Conservation (phyloP, 2,113 vertebrate genomes). For the Sebastes schlegelii region DNA sequence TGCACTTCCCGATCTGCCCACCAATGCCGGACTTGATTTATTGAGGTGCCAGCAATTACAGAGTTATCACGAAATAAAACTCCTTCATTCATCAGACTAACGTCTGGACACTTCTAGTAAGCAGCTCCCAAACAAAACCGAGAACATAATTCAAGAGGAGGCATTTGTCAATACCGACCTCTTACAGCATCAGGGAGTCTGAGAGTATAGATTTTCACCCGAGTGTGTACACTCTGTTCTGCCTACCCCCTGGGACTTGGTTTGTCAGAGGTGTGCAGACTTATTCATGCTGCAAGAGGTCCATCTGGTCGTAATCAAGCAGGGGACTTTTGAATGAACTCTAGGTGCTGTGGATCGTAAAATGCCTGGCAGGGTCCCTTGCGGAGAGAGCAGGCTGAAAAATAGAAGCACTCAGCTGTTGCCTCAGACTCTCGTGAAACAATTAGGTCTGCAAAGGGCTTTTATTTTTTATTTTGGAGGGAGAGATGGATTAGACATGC, state of each 20-base stretch:
- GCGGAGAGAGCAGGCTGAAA: not conserved
- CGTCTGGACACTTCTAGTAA: slow-evolving; percentile 16
- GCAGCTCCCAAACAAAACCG: slow-evolving; percentile 17
- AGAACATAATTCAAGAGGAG: slow-evolving; percentile 40
- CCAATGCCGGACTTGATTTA: slow-evolving; percentile 29
- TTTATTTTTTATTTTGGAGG: slow-evolving; percentile 32
- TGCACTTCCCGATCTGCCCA: not conserved
- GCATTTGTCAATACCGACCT: slow-evolving; percentile 35
- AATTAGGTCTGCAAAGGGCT: not conserved
- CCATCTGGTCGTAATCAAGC: slow-evolving; percentile 60
- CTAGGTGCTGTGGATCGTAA: slow-evolving; percentile 8
- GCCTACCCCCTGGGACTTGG: not conserved
- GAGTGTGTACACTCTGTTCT: slow-evolving; percentile 26
- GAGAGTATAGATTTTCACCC: slow-evolving; percentile 53
- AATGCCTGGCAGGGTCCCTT: not conserved
- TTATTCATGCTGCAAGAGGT: slow-evolving; percentile 8
- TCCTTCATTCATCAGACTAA: slow-evolving; percentile 40
- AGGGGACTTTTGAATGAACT: slow-evolving; percentile 31
- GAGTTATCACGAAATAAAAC: slow-evolving; percentile 19
- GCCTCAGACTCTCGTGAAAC: not conserved
- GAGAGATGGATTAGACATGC: slow-evolving; percentile 8
- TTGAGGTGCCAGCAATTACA: slow-evolving; percentile 7
- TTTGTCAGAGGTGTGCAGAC: slow-evolving; percentile 20
- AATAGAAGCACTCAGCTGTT: slow-evolving; percentile 10
- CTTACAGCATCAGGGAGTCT: not conserved